A percentile compares a stretch with the other conserved stretches of the same genome.
Conservation (phyloP, 1,140 invertebrate genomes). For the Drosophila orosa region DNA sequence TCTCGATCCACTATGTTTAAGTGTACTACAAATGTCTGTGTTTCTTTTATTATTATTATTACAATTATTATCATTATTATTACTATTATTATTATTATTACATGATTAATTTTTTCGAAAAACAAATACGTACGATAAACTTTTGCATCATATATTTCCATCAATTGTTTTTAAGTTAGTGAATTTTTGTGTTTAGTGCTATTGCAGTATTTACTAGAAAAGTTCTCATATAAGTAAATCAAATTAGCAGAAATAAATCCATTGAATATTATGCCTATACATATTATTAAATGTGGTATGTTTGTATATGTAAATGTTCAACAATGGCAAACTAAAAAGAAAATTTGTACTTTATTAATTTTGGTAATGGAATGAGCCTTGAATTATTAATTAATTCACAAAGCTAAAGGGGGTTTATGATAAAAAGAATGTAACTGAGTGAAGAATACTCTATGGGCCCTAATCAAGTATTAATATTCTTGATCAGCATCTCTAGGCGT, state of each 20-base stretch:
- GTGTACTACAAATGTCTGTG: conserved; percentile 44
- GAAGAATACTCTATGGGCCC: neutral
- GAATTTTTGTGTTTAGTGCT: conserved; percentile 75
- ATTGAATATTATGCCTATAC: conserved; percentile 38
- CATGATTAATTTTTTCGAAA: conserved; percentile 24
- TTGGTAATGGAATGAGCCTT: neutral
- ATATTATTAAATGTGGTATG: conserved; percentile 12
- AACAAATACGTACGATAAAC: conserved; percentile 21
- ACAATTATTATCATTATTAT: conserved; percentile 7
- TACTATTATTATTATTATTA: conserved; percentile 19
- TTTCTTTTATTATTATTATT: conserved; percentile 35
- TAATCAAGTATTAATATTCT: neutral
- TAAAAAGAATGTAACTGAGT: neutral
- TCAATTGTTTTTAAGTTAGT: conserved; percentile 67
- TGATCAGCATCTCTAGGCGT: neutral
- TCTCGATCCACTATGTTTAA: conserved; percentile 45
- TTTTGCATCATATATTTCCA: conserved; percentile 73
- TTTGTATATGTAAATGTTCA: conserved; percentile 34
- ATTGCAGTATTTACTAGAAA: conserved; percentile 77
- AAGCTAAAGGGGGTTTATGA: no score
- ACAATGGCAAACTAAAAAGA: conserved; percentile 11
- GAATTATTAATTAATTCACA: neutral
- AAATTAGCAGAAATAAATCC: conserved; percentile 47
- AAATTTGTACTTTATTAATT: neutral
- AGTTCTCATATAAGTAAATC: conserved; percentile 51